Percentiles rank a stretch among this genome's conserved stretches.
phyloP scores from a whole-genome alignment of 2,888 invertebrate species.

The Ichneumoninae sp. region DNA sequence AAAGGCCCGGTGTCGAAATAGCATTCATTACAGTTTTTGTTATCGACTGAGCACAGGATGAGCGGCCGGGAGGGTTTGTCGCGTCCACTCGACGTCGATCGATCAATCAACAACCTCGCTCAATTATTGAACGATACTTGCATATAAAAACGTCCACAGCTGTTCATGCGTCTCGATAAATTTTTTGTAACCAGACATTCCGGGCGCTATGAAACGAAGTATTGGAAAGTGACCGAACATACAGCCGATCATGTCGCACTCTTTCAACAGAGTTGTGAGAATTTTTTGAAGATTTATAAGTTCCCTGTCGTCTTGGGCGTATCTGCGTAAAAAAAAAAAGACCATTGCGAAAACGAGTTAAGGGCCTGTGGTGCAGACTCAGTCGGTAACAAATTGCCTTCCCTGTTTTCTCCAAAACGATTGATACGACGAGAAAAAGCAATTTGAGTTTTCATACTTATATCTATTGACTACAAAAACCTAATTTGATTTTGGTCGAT shows the following conservation, averaged over 20 bases:
- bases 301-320: conserved; percentile 89
- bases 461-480: too few relatives aligned
- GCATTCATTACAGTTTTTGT: too few relatives aligned
- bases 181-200: conserved; percentile 90
- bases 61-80: too few relatives aligned
- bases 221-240: conserved; percentile 92
- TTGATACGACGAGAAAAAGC: too few relatives aligned
- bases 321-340: conserved; percentile 84
- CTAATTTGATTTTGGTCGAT: too few relatives aligned
- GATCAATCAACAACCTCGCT: conserved; percentile 7
- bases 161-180: conserved; percentile 90
- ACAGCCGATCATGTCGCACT: conserved; percentile 93
- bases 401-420: too few relatives aligned
- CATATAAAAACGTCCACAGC: conserved; percentile 90
- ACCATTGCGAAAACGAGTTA: background rate
- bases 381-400: too few relatives aligned
- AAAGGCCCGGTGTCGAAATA: too few relatives aligned
- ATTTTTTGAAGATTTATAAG: conserved; percentile 89
- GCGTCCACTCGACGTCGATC: conserved; percentile 10
- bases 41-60: too few relatives aligned
- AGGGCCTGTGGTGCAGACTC: too few relatives aligned
- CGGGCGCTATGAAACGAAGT: conserved; percentile 89
- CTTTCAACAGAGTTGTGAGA: conserved; percentile 89
- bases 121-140: conserved; percentile 68
- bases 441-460: too few relatives aligned